These are phyloP conservation scores for Heliconius nattereri DNA, from an alignment of 1,140 invertebrate species.

Conservation along the genomic window DNA sequence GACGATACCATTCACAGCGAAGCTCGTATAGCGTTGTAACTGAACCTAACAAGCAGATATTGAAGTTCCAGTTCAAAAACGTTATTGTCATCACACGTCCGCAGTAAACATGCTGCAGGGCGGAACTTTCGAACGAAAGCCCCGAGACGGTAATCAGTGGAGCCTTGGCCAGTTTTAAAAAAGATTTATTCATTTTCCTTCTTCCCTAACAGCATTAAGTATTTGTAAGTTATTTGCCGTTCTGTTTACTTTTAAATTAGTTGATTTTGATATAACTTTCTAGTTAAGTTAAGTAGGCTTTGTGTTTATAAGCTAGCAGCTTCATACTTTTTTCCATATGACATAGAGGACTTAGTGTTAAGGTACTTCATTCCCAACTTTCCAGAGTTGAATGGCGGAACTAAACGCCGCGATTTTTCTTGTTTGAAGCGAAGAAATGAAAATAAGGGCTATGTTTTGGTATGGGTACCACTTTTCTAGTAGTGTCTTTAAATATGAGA, in stretches of 20 bases:
- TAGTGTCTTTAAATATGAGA: too few species aligned
- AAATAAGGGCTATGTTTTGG: too few species aligned
- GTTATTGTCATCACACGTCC: conserved; percentile 40
- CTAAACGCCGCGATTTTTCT: too few species aligned
- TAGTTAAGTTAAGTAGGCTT: conserved; percentile 13
- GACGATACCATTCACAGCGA: background rate
- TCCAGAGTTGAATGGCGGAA: too few species aligned
- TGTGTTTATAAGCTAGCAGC: background rate
- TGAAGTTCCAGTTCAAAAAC: conserved; percentile 29
- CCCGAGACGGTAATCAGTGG: conserved; percentile 30
- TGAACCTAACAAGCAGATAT: conserved; percentile 4
- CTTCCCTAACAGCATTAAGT: conserved; percentile 5
- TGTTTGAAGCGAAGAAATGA: too few species aligned
- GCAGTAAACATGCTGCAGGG: conserved; percentile 28
- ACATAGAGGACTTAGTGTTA: too few species aligned
- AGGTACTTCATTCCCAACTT: too few species aligned
- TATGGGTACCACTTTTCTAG: too few species aligned
- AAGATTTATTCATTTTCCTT: conserved; percentile 31
- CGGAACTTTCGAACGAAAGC: conserved; percentile 29
- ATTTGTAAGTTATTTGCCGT: conserved; percentile 18
- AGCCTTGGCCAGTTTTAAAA: conserved; percentile 36
- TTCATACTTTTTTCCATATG: background rate
- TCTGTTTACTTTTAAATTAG: conserved; percentile 16
- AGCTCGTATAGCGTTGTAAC: background rate
- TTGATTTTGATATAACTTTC: background rate